These are phyloP conservation scores for Megastigmus dorsalis DNA, from an alignment of 2,888 invertebrate genomes.

Conservation along the genomic window DNA sequence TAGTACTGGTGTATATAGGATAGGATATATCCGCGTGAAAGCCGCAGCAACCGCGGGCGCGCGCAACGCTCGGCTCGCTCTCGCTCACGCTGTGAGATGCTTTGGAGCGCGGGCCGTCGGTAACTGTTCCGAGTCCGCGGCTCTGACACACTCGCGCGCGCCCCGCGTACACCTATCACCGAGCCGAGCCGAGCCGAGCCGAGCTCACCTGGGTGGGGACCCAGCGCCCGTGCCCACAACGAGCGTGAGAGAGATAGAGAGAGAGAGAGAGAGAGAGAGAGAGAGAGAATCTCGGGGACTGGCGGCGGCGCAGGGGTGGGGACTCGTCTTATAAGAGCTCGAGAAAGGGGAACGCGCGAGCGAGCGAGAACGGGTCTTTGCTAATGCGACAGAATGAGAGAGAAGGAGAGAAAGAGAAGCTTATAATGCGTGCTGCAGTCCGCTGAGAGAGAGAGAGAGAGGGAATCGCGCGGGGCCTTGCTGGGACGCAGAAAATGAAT, in stretches of 20 bases:
- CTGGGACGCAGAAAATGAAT: constrained; percentile 28
- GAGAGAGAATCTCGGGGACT: neutral
- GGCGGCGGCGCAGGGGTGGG: constrained; percentile 33
- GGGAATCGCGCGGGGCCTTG: neutral
- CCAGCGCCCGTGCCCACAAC: too few species aligned
- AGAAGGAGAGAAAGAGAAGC: neutral
- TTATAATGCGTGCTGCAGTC: too few species aligned
- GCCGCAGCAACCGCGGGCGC: constrained; percentile 42
- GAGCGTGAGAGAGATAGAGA: neutral
- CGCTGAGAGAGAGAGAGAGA: neutral
- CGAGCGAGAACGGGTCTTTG: neutral
- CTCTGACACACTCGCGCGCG: constrained; percentile 65
- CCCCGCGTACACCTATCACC: too few species aligned
- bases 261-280: neutral
- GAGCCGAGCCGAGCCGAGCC: constrained; percentile 46
- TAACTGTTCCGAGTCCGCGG: constrained; percentile 67
- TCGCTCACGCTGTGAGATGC: constrained; percentile 17
- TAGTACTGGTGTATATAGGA: too few species aligned
- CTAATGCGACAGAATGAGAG: constrained; percentile 28
- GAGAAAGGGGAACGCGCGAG: constrained; percentile 49
- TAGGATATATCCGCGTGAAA: too few species aligned
- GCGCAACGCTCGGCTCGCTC: constrained; percentile 57
- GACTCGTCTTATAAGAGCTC: neutral
- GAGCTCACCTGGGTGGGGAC: constrained; percentile 49
- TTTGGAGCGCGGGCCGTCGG: constrained; percentile 63